Conservation (phyloP, 2,888 invertebrate genomes). For the Acronicta alni region DNA sequence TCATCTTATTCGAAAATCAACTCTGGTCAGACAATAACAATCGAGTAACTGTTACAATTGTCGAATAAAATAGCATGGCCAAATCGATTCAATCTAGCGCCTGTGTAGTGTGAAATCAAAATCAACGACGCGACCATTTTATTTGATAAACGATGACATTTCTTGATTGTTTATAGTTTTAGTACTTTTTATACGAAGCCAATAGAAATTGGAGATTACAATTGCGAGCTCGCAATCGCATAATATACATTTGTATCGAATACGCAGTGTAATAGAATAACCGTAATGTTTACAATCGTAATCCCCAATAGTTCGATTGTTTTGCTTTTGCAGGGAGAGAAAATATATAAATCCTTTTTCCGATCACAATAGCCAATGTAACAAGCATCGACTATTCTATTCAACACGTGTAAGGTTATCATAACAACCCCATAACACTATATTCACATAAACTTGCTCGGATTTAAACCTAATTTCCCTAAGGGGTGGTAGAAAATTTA, state of each 20-base stretch:
- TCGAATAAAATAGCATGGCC: slow-evolving; percentile 28
- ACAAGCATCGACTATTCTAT: slow-evolving; percentile 10
- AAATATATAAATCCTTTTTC: neutral
- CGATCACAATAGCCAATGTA: neutral
- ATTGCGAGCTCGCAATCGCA: slow-evolving; percentile 8
- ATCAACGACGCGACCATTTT: slow-evolving; percentile 19
- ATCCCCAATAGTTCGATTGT: too few relatives aligned
- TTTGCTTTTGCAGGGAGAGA: too few relatives aligned
- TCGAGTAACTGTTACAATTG: slow-evolving; percentile 31
- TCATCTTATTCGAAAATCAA: slow-evolving; percentile 14
- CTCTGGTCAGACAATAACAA: slow-evolving; percentile 24
- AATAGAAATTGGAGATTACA: slow-evolving; percentile 23
- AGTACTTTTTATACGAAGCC: neutral
- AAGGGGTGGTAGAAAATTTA: slow-evolving; percentile 39
- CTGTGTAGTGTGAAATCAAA: slow-evolving; percentile 32
- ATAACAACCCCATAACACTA: slow-evolving; percentile 28
- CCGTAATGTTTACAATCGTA: too few relatives aligned
- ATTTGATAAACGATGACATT: slow-evolving; percentile 33
- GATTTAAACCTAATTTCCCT: slow-evolving; percentile 53
- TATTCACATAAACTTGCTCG: slow-evolving; percentile 27
- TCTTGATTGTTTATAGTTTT: slow-evolving; percentile 14
- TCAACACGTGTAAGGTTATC: slow-evolving; percentile 20
- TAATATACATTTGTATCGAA: slow-evolving; percentile 5
- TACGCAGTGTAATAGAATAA: neutral
- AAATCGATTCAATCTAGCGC: slow-evolving; percentile 23